phyloP scores from a whole-genome alignment of 2,888 invertebrate genomes.

The Resseliella maxima region DNA sequence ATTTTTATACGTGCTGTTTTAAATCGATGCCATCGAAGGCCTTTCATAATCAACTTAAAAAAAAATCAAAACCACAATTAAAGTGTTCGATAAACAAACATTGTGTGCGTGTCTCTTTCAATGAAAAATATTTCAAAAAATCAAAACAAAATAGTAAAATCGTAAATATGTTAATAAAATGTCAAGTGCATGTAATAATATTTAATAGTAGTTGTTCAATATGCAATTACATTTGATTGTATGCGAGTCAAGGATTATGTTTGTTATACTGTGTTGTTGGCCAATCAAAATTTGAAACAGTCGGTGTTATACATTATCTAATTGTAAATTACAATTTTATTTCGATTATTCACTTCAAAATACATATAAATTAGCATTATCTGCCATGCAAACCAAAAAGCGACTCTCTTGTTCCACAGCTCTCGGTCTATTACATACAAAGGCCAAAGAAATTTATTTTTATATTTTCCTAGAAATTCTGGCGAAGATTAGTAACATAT shows the following conservation, averaged over 20 bases:
- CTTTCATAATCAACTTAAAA: background rate
- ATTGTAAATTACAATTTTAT: no score
- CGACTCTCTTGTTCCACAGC: no score
- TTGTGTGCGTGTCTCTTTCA: background rate
- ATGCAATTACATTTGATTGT: constrained; percentile 7
- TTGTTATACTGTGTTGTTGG: constrained; percentile 29
- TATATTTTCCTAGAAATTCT: no score
- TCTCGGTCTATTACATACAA: no score
- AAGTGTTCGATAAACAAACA: background rate
- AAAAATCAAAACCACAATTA: background rate
- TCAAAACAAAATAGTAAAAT: constrained; percentile 10
- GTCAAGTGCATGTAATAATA: background rate
- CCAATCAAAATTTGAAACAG: no score
- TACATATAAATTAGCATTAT: no score
- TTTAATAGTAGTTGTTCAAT: background rate
- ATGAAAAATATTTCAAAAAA: background rate
- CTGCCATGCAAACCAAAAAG: no score
- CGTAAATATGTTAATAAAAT: background rate
- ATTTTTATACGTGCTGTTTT: background rate
- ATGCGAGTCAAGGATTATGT: background rate
- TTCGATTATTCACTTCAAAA: no score
- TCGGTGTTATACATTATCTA: no score
- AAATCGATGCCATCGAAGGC: background rate
- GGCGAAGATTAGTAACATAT: no score
- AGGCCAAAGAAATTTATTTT: no score